Evolutionary conservation across 1,140 invertebrate genomes (phyloP).

Genomic region (Lucilia cuprina): DNA sequence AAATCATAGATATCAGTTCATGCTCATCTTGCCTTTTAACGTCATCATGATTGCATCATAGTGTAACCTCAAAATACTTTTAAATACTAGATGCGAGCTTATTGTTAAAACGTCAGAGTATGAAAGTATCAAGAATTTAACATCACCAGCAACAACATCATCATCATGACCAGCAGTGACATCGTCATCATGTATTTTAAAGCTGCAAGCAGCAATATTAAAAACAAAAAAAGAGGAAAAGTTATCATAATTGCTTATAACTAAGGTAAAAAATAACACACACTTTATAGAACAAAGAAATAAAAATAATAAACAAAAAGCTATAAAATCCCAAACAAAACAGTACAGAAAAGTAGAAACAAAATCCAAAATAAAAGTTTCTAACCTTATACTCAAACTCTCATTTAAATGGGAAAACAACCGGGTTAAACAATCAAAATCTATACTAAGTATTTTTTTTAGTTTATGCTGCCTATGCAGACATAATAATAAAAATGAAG

Average conservation of each 20-base stretch:
- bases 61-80: conserved; percentile 26
- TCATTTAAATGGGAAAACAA: background rate
- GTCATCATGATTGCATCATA: conserved; percentile 44
- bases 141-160: background rate
- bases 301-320: background rate
- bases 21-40: conserved; percentile 38
- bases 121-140: background rate
- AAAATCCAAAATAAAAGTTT: background rate
- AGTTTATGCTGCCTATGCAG: background rate
- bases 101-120: conserved; percentile 11
- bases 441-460: background rate
- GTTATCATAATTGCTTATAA: background rate
- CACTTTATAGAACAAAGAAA: background rate
- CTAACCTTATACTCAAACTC: conserved; percentile 14
- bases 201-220: background rate
- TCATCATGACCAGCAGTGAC: background rate
- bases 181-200: background rate
- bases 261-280: background rate
- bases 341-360: background rate
- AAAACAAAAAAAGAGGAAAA: background rate
- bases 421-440: background rate
- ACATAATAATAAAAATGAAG: background rate
- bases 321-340: background rate
- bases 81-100: background rate
- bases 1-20: conserved; percentile 13